Conservation (phyloP, 2,113 vertebrate species). For the Pachypanchax playfairii region DNA sequence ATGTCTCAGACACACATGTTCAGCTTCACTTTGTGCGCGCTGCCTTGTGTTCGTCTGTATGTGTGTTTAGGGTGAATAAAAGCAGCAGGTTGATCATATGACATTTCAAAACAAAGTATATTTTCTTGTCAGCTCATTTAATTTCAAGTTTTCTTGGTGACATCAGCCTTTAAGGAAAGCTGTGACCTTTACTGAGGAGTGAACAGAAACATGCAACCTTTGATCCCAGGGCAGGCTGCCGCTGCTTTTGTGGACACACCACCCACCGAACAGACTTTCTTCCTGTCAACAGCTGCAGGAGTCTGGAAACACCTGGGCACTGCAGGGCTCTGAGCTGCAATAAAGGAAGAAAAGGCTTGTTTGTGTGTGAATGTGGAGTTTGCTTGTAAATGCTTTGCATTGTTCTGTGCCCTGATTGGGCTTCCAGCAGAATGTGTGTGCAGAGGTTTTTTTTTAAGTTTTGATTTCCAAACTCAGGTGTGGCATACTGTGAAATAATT, state of each 20-base stretch:
- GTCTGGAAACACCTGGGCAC: conserved; percentile 64
- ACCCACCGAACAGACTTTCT: conserved; percentile 48
- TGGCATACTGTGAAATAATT: conserved; percentile 52
- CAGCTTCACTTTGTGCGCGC: conserved; percentile 20
- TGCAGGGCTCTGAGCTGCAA: conserved; percentile 30
- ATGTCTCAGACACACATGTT: conserved; percentile 38
- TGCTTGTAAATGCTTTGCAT: conserved; percentile 66
- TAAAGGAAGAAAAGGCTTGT: conserved; percentile 32
- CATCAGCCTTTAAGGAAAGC: conserved; percentile 9
- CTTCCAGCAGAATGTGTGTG: conserved; percentile 1
- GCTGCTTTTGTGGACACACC: conserved; percentile 34
- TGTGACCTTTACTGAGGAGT: conserved; percentile 39
- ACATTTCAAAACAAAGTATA: not conserved
- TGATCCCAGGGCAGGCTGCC: conserved; percentile 36
- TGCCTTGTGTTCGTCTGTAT: not conserved
- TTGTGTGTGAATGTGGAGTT: conserved; percentile 38
- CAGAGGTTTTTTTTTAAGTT: not conserved
- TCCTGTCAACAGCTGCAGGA: conserved; percentile 61
- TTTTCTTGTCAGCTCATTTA: not conserved
- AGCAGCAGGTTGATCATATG: too few relatives aligned
- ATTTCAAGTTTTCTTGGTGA: not conserved
- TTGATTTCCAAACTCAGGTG: conserved; percentile 28
- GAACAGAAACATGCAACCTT: conserved; percentile 55
- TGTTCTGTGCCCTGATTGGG: conserved; percentile 32
- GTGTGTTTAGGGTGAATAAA: not conserved